Conservation (phyloP, 2,113 vertebrate genomes). For the Eurypyga helias region DNA sequence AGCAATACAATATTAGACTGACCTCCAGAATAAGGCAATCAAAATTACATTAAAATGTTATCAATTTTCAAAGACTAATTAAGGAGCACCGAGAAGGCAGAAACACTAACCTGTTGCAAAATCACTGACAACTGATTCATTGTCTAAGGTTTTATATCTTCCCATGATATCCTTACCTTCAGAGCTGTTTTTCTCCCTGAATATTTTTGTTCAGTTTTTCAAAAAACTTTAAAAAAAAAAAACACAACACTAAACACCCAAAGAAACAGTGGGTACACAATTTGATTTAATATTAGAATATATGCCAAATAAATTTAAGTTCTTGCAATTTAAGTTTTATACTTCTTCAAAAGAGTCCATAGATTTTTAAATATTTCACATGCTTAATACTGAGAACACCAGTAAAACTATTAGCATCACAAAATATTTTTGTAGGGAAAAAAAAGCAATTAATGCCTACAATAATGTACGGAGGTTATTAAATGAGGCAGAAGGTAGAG, state of each 20-base stretch:
- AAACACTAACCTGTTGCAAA: slow-evolving; percentile 47
- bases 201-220: slow-evolving; percentile 25
- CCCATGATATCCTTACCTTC: slow-evolving; percentile 2
- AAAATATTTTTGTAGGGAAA: background rate
- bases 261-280: background rate
- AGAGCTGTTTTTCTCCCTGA: background rate
- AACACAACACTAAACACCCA: background rate
- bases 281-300: background rate
- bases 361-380: background rate
- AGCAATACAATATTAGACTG: slow-evolving; percentile 23
- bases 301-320: background rate
- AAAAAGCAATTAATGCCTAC: background rate
- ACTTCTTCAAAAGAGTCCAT: background rate
- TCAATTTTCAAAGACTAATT: slow-evolving; percentile 31
- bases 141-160: slow-evolving; percentile 23
- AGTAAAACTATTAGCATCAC: background rate
- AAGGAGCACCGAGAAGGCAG: background rate
- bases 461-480: background rate
- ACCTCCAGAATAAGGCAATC: slow-evolving; percentile 49
- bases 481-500: background rate
- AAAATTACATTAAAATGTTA: slow-evolving; percentile 31
- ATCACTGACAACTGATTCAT: slow-evolving; percentile 21
- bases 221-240: background rate
- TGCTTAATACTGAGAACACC: background rate
- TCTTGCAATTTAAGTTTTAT: background rate